Base-by-base conservation (phyloP, 2,888 invertebrate species). In the Drosophila anomalipes region DNA sequence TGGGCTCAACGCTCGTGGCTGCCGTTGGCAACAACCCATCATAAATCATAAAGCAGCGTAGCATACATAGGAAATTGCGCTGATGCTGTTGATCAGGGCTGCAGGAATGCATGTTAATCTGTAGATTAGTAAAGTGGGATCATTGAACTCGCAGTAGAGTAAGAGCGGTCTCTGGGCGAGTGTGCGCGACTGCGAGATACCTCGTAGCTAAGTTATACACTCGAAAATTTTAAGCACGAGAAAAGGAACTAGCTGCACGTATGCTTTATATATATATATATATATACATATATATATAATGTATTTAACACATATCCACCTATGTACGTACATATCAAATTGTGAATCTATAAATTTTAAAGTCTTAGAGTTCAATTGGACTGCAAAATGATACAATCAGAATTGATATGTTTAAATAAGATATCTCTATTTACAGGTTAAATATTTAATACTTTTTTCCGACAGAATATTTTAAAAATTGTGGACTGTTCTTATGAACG, bases 41-140 rank as follows among this genome's bases (percentile, higher is more conserved):
- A 82, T 91, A 89, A 89, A 85, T 91, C 87, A 91, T 91, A 89
- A 79, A 63, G 72, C 70, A 56, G 63, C 56, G 33, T 54, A 65
- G 68, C 76, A 47, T 62, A 83, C 77, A 74, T 86, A 89, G 90
- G 86, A 90, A 90, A 89, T 87, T 80, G 70, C 35, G 77, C 64
- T 73, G 74, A 53, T 58, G 70, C 47, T 69, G 57, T 16, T 32
- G 67, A 78, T 52, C 87, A 90, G 86, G 86, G 72, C 58, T 68
- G 53, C 86, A 86, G 86, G 37, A 89, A 79, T 4, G 10, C 54
- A 19, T 30, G 52, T 33, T 66, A 58, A 64, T 9, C 14, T 33
- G 41, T 64, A 57, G 49, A 62, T 62, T 57, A 47, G 26, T 66
- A n/a, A 22, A n/a, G 10, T 1, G n/a, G 32, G 79, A 53, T 79